A percentile compares a stretch with the other conserved stretches of the same genome.
Evolutionary conservation across 2,797 vertebrate genomes (phyloP).

Genomic region (Sebastes goodei): DNA sequence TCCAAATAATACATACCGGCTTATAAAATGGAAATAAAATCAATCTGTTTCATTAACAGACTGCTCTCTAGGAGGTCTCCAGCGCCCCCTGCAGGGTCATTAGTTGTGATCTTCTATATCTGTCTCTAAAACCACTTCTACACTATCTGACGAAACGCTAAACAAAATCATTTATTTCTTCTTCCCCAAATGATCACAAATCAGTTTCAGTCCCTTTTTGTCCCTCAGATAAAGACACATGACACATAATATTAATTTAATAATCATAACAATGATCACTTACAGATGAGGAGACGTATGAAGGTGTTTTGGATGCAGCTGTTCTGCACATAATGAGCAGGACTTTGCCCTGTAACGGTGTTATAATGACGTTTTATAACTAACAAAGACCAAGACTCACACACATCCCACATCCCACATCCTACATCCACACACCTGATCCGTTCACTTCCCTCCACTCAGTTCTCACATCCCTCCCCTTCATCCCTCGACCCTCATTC

Average conservation of each 20-base stretch:
- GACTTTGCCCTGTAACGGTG: background rate
- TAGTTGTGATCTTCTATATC: slow-evolving; percentile 26
- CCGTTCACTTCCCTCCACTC: too few species aligned
- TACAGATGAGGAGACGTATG: background rate
- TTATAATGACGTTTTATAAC: background rate
- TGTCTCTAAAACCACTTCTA: background rate
- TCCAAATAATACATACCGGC: background rate
- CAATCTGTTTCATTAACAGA: background rate
- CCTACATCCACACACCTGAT: too few species aligned
- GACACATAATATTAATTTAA: background rate
- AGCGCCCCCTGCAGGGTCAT: slow-evolving; percentile 78
- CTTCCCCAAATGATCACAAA: slow-evolving; percentile 73
- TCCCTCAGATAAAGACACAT: slow-evolving; percentile 52
- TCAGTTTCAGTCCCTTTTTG: slow-evolving; percentile 72
- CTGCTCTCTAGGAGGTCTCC: background rate
- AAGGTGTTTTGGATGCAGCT: background rate
- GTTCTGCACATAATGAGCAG: background rate
- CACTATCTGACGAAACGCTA: background rate
- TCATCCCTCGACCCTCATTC: too few species aligned
- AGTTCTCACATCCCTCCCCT: too few species aligned
- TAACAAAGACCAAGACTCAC: too few species aligned
- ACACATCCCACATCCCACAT: too few species aligned
- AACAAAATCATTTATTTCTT: slow-evolving; percentile 17
- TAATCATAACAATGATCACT: background rate
- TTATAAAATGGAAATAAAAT: background rate